These are phyloP conservation scores for Scophthalmus maximus DNA, from an alignment of 2,113 vertebrate genomes.

Conservation along the genomic window DNA sequence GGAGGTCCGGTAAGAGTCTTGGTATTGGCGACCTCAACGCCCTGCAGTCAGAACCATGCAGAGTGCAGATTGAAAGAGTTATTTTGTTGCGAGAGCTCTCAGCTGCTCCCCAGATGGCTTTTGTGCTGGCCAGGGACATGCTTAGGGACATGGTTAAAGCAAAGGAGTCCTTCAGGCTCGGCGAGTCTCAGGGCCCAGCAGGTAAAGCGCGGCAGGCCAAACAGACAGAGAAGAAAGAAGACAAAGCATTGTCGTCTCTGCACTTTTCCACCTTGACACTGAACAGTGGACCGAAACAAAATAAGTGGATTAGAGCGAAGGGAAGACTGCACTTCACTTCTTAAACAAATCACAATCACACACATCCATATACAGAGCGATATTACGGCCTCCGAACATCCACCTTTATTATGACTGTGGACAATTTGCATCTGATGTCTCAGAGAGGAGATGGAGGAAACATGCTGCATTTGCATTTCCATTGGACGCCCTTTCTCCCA, in stretches of 20 bases:
- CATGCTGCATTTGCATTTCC: conserved; percentile 31
- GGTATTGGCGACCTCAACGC: conserved; percentile 60
- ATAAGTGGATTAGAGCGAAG: conserved; percentile 49
- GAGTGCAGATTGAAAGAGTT: conserved; percentile 75
- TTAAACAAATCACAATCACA: conserved; percentile 10
- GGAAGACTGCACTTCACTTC: conserved; percentile 21
- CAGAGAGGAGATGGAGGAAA: conserved; percentile 3
- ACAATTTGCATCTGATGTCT: conserved; percentile 45
- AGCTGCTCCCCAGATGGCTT: conserved; percentile 75
- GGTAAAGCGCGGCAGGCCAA: conserved; percentile 55
- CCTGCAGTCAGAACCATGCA: conserved; percentile 70
- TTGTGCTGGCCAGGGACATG: conserved; percentile 62
- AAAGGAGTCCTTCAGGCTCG: conserved; percentile 54
- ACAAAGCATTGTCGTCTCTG: conserved; percentile 39
- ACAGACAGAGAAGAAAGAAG: conserved; percentile 33
- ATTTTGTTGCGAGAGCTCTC: conserved; percentile 75
- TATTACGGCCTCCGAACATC: conserved; percentile 28
- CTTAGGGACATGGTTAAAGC: conserved; percentile 59
- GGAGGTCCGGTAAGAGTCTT: conserved; percentile 55
- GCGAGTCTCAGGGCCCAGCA: conserved; percentile 66
- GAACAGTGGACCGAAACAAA: conserved; percentile 44
- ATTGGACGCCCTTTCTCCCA: background rate
- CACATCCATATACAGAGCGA: conserved; percentile 5
- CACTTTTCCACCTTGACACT: conserved; percentile 60
- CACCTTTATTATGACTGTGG: conserved; percentile 19